Evolutionary conservation across 2,888 invertebrate genomes (phyloP).

Genomic region (Drosophila helvetica): DNA sequence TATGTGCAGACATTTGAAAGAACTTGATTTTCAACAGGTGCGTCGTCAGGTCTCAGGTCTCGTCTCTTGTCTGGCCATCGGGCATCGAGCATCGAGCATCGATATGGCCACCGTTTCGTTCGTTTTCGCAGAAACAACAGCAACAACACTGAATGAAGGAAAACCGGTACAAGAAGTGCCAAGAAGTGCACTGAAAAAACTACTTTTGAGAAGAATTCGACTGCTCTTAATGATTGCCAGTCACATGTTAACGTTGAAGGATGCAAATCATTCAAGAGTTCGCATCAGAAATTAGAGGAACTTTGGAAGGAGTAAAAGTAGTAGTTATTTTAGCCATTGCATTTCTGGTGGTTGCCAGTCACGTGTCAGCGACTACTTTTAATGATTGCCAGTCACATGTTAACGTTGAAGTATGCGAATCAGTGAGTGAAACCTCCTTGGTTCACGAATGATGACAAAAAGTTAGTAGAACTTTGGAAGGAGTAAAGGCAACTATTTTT

Average conservation of each 20-base stretch:
- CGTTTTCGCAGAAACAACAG: conserved; percentile 43
- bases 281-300: background rate
- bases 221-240: background rate
- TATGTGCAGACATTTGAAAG: conserved; percentile 53
- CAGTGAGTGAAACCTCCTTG: no score
- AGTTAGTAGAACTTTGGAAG: no score
- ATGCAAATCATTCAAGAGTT: background rate
- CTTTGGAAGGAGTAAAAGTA: background rate
- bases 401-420: no score
- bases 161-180: conserved; percentile 61
- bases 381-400: no score
- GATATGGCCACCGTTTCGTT: conserved; percentile 52
- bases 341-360: no score
- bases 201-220: background rate
- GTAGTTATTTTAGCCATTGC: background rate
- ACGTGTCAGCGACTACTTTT: no score
- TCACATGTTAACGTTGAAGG: background rate
- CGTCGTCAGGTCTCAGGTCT: conserved; percentile 67
- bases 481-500: no score
- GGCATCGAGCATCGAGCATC: conserved; percentile 29
- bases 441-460: no score
- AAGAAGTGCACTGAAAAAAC: conserved; percentile 41
- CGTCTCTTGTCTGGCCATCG: conserved; percentile 35
- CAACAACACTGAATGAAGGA: conserved; percentile 24
- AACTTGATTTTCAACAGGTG: conserved; percentile 82